These are phyloP conservation scores for Odobenus rosmarus DNA, from an alignment of 2,113 vertebrate genomes.

Conservation along the genomic window DNA sequence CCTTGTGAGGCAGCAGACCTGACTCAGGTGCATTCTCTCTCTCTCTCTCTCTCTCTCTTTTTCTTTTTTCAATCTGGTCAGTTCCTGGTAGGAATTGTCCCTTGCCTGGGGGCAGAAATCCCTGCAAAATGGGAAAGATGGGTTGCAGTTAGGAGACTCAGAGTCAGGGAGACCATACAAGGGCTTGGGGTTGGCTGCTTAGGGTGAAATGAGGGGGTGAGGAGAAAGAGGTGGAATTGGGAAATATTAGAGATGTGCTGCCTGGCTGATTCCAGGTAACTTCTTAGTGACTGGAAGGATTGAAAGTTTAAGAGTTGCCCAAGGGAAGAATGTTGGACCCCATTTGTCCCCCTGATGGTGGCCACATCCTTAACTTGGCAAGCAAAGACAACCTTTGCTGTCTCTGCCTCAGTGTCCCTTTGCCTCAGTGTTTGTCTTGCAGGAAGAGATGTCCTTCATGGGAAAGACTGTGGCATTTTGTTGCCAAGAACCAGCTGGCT, in stretches of 20 bases:
- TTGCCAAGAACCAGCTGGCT: not conserved
- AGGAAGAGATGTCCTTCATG: not conserved
- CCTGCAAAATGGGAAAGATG: not conserved
- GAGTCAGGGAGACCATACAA: not conserved
- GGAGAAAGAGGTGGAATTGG: not conserved
- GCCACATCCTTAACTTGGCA: not conserved
- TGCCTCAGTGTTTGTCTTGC: not conserved
- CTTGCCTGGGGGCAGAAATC: not conserved
- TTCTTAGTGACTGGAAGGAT: not conserved
- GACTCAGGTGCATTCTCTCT: not conserved
- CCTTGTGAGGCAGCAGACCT: not conserved
- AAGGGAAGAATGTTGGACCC: not conserved
- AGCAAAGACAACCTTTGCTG: too few species aligned
- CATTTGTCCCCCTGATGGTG: not conserved
- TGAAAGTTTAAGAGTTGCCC: not conserved
- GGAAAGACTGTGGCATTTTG: not conserved
- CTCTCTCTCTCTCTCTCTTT: not conserved
- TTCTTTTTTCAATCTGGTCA: not conserved
- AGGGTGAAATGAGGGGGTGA: too few species aligned
- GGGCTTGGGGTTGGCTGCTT: accelerated
- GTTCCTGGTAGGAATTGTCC: not conserved
- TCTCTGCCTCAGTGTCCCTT: not conserved
- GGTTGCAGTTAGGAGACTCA: not conserved
- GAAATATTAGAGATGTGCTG: not conserved
- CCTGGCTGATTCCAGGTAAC: not conserved